These are phyloP conservation scores for Centruroides sculpturatus DNA, from an alignment of 1,140 invertebrate species.

Conservation along the genomic window DNA sequence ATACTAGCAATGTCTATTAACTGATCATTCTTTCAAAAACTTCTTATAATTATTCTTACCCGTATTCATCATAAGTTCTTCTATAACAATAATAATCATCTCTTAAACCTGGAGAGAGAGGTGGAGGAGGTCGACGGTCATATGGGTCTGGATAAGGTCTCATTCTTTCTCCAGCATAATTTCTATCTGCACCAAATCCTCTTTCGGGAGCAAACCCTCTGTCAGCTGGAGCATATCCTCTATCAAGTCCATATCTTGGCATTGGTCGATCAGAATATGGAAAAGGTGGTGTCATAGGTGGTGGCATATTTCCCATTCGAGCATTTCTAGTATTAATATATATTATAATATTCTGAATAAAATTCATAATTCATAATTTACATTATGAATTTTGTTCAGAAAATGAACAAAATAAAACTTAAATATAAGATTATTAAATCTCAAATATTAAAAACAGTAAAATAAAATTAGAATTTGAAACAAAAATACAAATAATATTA, in stretches of 20 bases:
- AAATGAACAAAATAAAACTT: too few species aligned
- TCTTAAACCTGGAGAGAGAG: slow-evolving; percentile 2
- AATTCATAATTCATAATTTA: too few species aligned
- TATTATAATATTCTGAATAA: too few species aligned
- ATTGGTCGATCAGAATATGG: slow-evolving; percentile 6
- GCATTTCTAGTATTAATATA: background rate
- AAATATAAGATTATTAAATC: too few species aligned
- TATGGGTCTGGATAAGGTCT: slow-evolving; percentile 18
- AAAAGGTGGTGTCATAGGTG: slow-evolving; percentile 6
- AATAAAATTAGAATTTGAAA: too few species aligned
- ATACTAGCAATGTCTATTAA: too few species aligned
- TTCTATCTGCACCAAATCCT: background rate
- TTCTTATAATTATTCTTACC: background rate
- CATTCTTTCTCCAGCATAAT: slow-evolving; percentile 5
- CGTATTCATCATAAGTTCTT: slow-evolving; percentile 13
- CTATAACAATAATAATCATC: slow-evolving; percentile 15
- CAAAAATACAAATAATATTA: too few species aligned
- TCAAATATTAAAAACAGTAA: too few species aligned
- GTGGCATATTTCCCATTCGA: slow-evolving; percentile 1
- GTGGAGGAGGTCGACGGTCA: slow-evolving; percentile 11
- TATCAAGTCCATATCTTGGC: slow-evolving; percentile 5
- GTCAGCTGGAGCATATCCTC: slow-evolving; percentile 4
- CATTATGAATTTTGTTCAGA: too few species aligned
- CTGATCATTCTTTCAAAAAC: too few species aligned
- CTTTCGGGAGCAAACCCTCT: slow-evolving; percentile 9